Conservation (phyloP, 2,888 invertebrate genomes). For the Serripes groenlandicus region DNA sequence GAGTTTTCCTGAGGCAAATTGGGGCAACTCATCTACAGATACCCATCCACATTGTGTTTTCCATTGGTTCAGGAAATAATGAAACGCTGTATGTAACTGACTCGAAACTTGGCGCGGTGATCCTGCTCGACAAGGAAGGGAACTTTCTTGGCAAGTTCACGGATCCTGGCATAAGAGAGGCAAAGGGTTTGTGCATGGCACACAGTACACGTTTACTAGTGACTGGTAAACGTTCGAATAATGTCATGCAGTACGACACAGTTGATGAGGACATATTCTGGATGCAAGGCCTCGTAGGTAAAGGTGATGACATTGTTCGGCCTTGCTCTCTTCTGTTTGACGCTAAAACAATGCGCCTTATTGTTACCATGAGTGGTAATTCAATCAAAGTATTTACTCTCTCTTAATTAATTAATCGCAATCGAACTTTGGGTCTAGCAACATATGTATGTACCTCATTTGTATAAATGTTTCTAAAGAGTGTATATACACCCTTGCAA, state of each 20-base stretch:
- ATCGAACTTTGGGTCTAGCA: no score
- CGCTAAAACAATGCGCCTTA: not conserved
- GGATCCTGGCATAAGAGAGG: not conserved
- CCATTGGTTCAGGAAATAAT: not conserved
- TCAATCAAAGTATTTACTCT: not conserved
- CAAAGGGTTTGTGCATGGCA: not conserved
- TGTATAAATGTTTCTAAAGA: no score
- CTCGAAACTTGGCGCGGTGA: not conserved
- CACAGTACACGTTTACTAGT: not conserved
- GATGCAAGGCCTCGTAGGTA: not conserved
- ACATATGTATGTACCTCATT: no score
- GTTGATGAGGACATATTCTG: not conserved
- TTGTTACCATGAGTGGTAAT: not conserved
- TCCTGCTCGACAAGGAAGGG: not conserved
- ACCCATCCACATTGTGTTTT: constrained; percentile 5
- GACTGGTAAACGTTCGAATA: not conserved
- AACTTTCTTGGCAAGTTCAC: not conserved
- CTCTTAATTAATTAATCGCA: not conserved
- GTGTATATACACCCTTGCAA: no score
- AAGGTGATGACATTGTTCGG: not conserved
- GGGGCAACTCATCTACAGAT: not conserved
- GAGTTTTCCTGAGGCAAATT: not conserved
- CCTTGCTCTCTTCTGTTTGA: not conserved
- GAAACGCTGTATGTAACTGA: not conserved
- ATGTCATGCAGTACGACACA: not conserved